A percentile compares a stretch with the other conserved stretches of the same genome.
Evolutionary conservation across 35 echinoderm and acorn worm genomes (phyloP).

Genomic region (Diadema setosum): DNA sequence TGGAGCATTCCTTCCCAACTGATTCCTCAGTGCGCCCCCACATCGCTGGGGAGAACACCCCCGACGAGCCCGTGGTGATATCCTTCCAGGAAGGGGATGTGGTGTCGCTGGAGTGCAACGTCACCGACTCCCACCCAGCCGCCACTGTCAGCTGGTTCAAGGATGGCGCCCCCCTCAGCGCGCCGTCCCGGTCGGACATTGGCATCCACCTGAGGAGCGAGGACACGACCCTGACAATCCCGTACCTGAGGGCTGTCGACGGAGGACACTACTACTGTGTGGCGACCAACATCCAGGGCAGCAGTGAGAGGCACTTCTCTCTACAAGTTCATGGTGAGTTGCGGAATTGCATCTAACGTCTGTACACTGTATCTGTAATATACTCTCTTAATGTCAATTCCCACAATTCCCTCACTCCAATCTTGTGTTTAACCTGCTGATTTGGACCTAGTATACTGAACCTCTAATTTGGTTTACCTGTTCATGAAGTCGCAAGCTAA

Average conservation of each 20-base stretch:
- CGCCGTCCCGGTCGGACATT: not conserved
- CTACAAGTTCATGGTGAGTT: conserved; percentile 84
- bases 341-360: too few relatives aligned
- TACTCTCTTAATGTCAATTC: too few relatives aligned
- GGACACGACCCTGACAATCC: conserved; percentile 52
- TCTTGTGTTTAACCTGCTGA: too few relatives aligned
- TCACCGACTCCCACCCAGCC: conserved; percentile 75
- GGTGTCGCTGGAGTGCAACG: conserved; percentile 66
- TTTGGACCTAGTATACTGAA: too few relatives aligned
- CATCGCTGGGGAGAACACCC: conserved; percentile 80
- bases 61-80: conserved; percentile 23
- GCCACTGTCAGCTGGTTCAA: conserved; percentile 61
- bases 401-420: too few relatives aligned
- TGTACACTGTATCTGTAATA: too few relatives aligned
- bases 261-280: conserved; percentile 78
- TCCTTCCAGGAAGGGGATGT: conserved; percentile 18
- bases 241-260: conserved; percentile 44
- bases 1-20: too few relatives aligned
- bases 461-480: too few relatives aligned
- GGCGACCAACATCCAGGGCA: conserved; percentile 50
- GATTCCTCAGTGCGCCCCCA: conserved; percentile 62
- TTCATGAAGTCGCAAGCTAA: too few relatives aligned
- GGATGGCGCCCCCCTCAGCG: conserved; percentile 12
- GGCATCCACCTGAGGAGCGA: conserved; percentile 35
- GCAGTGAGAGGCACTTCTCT: conserved; percentile 38